Evolutionary conservation across 92 coral and sea anemone species (phyloP).

Genomic region (Zoanthus gigantus): DNA sequence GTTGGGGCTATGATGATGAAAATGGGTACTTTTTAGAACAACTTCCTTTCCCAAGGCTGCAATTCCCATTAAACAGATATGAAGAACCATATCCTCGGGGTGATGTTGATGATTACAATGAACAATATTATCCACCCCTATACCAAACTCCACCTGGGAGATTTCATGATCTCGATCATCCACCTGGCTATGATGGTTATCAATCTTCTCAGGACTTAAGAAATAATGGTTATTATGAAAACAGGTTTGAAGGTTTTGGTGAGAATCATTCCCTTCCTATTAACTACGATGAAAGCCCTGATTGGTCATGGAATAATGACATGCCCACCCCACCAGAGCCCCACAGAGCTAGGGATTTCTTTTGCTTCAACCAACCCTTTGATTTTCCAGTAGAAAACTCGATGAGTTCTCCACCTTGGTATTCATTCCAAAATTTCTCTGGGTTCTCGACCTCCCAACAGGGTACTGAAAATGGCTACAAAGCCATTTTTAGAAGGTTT

Average conservation of each 20-base stretch:
- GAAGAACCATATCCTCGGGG: constrained; percentile 37
- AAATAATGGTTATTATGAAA: constrained; percentile 14
- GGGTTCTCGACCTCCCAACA: neutral
- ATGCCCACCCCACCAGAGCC: constrained; percentile 8
- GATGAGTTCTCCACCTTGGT: neutral
- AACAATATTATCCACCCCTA: constrained; percentile 16
- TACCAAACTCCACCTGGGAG: constrained; percentile 22
- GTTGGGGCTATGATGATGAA: constrained; percentile 26
- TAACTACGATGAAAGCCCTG: constrained; percentile 3
- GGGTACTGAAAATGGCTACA: constrained; percentile 35
- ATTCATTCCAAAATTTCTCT: neutral
- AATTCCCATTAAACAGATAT: constrained; percentile 25
- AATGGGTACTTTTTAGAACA: constrained; percentile 33
- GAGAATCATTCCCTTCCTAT: constrained; percentile 29
- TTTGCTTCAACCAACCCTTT: constrained; percentile 5
- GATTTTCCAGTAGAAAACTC: neutral
- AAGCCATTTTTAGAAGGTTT: constrained; percentile 40
- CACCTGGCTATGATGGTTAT: constrained; percentile 32
- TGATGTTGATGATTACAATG: constrained; percentile 32
- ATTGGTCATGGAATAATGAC: constrained; percentile 23
- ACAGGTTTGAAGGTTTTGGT: constrained; percentile 16
- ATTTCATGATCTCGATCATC: constrained; percentile 7
- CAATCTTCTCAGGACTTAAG: constrained; percentile 28
- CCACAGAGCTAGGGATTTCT: constrained; percentile 21
- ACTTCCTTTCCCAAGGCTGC: constrained; percentile 6